Evolutionary conservation across 1,140 invertebrate genomes (phyloP), one percentile per base, ranked within the genome.

Genomic region (Kradibia gibbosae): DNA sequence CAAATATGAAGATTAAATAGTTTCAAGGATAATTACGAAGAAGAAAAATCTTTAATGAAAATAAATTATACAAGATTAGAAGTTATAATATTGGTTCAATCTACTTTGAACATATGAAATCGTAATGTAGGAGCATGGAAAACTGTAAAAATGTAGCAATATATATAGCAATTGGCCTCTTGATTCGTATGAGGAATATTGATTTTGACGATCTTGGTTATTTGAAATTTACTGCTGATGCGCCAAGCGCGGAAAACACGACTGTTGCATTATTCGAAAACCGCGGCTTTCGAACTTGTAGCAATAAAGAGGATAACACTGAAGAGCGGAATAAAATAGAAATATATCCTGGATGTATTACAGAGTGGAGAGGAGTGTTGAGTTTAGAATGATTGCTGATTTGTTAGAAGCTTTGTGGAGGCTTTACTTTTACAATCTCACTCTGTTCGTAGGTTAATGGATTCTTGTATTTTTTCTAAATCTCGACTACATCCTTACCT

Each of bases 261-360:
- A 90, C 87, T 89, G 89, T 89, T 89, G 86, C 87, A 90, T 89
- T 89, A 90, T 90, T 89, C 88, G 85, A 81, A 80, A 84, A 84
- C 86, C 85, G 77, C 86, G 86, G 89, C 88, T 88, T 90, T 89
- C 85, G 87, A 91, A 89, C 87, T 89, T 88, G 88, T 78, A 87
- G 88, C 78, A 17, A 7, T 48, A n/a, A 62, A 67, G 34, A 39
- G 62, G 62, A 39, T 65, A 17, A 36, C n/a, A n/a, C 17, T 1
- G 15, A 65, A 36, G 36, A 10, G 34, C 39, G 25, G 22, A n/a
- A 10, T 48, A 36, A 36, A 7, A 48, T 31, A 48, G 13, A n/a
- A 20, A 34, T 34, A 73, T 55, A 31, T 55, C 53, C 8, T 42
- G 11, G 10, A 60, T 20, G 50, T 75, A 42, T 75, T 8, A 15